Evolutionary conservation across 2,797 vertebrate genomes (phyloP).

Genomic region (Margarornis squamiger): DNA sequence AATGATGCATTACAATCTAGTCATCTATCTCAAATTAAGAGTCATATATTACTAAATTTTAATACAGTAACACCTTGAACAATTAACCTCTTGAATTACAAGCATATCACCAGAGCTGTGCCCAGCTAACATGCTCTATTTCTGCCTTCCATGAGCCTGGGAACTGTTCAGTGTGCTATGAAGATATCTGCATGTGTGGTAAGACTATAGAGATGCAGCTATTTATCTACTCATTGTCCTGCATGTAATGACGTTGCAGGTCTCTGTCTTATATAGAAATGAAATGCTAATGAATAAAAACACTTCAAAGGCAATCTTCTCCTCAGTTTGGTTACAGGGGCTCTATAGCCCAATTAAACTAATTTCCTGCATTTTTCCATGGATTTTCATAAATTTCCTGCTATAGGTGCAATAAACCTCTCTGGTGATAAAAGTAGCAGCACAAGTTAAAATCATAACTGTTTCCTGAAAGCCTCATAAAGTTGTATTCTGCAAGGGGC

Average conservation of each 20-base stretch:
- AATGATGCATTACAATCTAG: background rate
- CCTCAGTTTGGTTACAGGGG: background rate
- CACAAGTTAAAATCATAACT: slow-evolving; percentile 14
- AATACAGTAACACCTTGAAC: background rate
- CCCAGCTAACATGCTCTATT: background rate
- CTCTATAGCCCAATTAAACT: slow-evolving; percentile 32
- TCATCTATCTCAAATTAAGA: background rate
- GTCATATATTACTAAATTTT: background rate
- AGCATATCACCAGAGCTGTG: background rate
- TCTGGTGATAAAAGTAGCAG: slow-evolving; percentile 34
- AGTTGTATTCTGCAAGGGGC: slow-evolving; percentile 22
- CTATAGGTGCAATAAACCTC: slow-evolving; percentile 13
- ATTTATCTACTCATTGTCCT: background rate
- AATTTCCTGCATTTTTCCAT: slow-evolving; percentile 18
- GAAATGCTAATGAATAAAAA: slow-evolving; percentile 5
- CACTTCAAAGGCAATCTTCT: background rate
- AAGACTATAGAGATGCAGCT: background rate
- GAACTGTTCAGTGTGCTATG: background rate
- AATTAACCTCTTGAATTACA: background rate
- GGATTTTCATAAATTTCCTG: slow-evolving; percentile 44
- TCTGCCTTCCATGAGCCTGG: background rate
- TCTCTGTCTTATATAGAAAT: background rate
- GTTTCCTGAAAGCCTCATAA: slow-evolving; percentile 51
- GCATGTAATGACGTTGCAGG: background rate
- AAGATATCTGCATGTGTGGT: background rate